phyloP scores from a whole-genome alignment of 2,888 invertebrate genomes.

The Hecatera dysodea region DNA sequence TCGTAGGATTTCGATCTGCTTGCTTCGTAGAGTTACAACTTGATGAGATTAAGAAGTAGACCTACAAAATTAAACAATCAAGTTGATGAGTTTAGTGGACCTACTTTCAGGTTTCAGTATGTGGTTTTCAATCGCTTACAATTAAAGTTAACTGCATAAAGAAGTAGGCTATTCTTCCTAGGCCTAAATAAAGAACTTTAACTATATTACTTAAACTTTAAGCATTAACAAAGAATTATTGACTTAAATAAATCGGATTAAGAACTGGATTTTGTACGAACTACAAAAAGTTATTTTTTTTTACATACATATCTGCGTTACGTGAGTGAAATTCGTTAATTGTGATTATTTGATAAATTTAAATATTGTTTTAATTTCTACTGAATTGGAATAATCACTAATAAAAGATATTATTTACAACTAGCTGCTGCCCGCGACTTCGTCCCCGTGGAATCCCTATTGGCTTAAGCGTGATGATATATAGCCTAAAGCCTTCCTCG shows the following conservation, averaged over 20 bases:
- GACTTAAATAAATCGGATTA: neutral
- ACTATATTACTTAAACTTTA: neutral
- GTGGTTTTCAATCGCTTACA: neutral
- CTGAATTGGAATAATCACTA: neutral
- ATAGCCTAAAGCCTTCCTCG: too few relatives aligned
- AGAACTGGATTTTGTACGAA: neutral
- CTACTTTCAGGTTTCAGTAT: neutral
- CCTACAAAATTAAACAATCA: too few relatives aligned
- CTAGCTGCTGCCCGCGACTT: too few relatives aligned
- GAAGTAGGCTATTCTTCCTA: neutral
- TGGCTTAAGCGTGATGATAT: too few relatives aligned
- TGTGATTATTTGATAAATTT: too few relatives aligned
- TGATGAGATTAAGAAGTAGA: too few relatives aligned
- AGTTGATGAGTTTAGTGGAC: neutral
- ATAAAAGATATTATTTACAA: too few relatives aligned
- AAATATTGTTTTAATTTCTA: neutral
- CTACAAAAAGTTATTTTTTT: neutral
- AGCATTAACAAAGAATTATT: neutral
- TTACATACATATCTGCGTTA: too few relatives aligned
- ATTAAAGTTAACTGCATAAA: neutral
- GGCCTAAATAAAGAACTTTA: neutral
- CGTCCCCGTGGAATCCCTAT: too few relatives aligned
- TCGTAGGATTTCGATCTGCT: too few relatives aligned
- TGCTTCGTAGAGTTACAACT: too few relatives aligned
- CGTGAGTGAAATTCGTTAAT: too few relatives aligned